Evolutionary conservation across 2,888 invertebrate genomes (phyloP), one percentile per base, ranked within the genome.

Genomic region (Hemithea aestivaria): DNA sequence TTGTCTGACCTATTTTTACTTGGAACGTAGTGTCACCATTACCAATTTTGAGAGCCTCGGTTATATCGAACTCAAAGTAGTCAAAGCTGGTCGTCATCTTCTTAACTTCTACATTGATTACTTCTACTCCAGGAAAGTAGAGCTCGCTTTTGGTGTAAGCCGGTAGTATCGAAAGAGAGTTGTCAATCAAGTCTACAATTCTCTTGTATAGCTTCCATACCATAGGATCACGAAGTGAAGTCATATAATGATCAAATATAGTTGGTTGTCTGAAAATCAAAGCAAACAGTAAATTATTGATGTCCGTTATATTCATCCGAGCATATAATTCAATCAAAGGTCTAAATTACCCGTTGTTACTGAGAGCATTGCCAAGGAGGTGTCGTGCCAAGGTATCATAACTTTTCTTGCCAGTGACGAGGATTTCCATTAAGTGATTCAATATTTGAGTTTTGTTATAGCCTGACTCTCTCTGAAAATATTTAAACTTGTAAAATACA

Each of bases 181-280:
- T 85, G 50, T 88, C 87, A 62, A 91, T 83, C 32, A 87, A 74
- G 29, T 87, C 72, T 21, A 89, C 70, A 50, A 92, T 85, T 55
- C 89, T 89, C 64, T 91, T 90, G 66, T 90, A 91, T 46, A 93
- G 70, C 41, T 88, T 89, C 85, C 91, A 94, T 81, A 91, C 92
- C 42, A 91, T 83, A 2, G 93, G 93, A 71, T 94, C 93, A 42
- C 93, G 88, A 56, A 91, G 54, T 40, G 90, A 87, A 1, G 92
- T 91, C 66, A 89, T 87, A 52, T 88, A 90, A 51, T 87, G 87
- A 20, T 70, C 72, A 11, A 87, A 55, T 4, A 70, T 73, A 5
- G 84, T 76, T 8, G 62, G 64, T 35, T 61, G 56, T 29, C 85
- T 85, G 65, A 49, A 81, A 81, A 33, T 32, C 39, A 35, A 50